phyloP scores from a whole-genome alignment of 2,888 invertebrate genomes.

The Gibbula magus region DNA sequence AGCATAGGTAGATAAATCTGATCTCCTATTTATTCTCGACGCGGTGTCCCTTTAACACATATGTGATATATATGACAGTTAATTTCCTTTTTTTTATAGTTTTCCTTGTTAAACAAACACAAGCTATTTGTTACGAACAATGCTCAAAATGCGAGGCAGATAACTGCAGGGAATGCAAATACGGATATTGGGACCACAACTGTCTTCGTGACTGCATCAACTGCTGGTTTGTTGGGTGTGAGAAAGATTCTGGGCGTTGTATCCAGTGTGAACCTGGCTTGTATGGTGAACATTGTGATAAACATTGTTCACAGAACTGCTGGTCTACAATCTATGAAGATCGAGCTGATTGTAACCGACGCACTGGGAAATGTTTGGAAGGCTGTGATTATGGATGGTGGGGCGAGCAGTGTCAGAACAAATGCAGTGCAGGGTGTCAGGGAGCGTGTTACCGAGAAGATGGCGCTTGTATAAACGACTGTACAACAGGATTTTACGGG shows the following conservation, averaged over 20 bases:
- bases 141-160: background rate
- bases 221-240: background rate
- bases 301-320: background rate
- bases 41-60: too few species aligned
- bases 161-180: background rate
- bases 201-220: background rate
- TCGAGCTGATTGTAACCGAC: background rate
- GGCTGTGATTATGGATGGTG: background rate
- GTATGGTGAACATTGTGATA: background rate
- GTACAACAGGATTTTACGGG: background rate
- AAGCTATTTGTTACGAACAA: too few species aligned
- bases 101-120: too few species aligned
- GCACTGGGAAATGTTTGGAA: background rate
- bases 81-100: too few species aligned
- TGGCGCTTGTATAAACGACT: background rate
- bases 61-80: too few species aligned
- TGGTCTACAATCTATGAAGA: background rate
- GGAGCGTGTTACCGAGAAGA: background rate
- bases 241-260: background rate
- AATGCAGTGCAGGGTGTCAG: background rate
- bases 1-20: too few species aligned
- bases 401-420: background rate
- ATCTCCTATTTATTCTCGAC: too few species aligned
- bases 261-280: background rate
- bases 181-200: background rate